These are phyloP conservation scores for Agriotes lineatus DNA, from an alignment of 2,888 invertebrate species.

Conservation along the genomic window DNA sequence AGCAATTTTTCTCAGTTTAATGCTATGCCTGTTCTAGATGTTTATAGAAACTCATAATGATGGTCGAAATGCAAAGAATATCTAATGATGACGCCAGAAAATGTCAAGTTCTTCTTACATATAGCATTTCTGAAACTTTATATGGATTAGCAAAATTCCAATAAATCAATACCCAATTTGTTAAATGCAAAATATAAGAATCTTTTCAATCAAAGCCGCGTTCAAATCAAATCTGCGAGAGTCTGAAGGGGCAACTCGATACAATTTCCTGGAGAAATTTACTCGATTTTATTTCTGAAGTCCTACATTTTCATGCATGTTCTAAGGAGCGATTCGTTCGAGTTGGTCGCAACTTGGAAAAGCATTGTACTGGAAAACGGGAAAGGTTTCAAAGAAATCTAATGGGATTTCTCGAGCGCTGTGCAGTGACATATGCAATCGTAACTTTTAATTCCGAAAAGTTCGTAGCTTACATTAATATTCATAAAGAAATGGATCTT, in stretches of 20 bases:
- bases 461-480: slow-evolving; percentile 33
- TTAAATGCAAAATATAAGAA: slow-evolving; percentile 36
- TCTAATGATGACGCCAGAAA: too few relatives aligned
- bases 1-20: too few relatives aligned
- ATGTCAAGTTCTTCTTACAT: too few relatives aligned
- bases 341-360: slow-evolving; percentile 34
- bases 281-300: slow-evolving; percentile 28
- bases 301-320: slow-evolving; percentile 32
- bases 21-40: too few relatives aligned
- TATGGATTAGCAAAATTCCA: slow-evolving; percentile 9
- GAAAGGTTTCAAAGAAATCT: slow-evolving; percentile 37
- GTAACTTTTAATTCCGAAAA: slow-evolving; percentile 40
- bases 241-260: slow-evolving; percentile 39
- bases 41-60: too few relatives aligned
- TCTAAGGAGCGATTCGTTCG: slow-evolving; percentile 32
- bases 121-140: too few relatives aligned
- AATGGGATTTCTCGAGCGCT: slow-evolving; percentile 40
- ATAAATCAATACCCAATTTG: slow-evolving; percentile 17
- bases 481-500: slow-evolving; percentile 35
- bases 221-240: slow-evolving; percentile 41
- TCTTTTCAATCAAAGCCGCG: slow-evolving; percentile 36
- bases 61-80: too few relatives aligned
- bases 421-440: slow-evolving; percentile 41
- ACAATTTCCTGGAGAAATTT: slow-evolving; percentile 39
- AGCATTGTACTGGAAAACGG: slow-evolving; percentile 39